Percentiles rank a stretch among this genome's conserved stretches.
Conservation (phyloP, 2,888 invertebrate genomes). For the Scelioninae gen. 2 region DNA sequence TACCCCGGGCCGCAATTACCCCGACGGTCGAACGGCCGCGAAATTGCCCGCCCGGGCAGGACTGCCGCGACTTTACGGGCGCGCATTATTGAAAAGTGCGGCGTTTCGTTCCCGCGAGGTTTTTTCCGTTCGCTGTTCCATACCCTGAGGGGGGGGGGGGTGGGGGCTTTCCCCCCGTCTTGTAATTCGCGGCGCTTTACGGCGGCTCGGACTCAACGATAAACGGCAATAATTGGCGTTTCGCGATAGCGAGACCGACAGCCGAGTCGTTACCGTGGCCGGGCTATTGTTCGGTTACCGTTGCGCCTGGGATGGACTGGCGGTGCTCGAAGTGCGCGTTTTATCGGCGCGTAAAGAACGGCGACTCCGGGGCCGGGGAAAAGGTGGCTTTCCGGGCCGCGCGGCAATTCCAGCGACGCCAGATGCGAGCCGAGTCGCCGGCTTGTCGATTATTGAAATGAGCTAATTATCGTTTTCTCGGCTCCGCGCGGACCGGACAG, state of each 20-base stretch:
- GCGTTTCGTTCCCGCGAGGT: conserved; percentile 7
- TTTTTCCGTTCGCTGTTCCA: conserved; percentile 25
- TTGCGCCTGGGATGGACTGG: conserved; percentile 60
- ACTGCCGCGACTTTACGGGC: conserved; percentile 14
- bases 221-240: conserved; percentile 59
- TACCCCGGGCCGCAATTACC: too few species aligned
- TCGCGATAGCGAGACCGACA: conserved; percentile 64
- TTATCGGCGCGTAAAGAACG: conserved; percentile 72
- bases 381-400: conserved; percentile 30
- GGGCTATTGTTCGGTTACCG: conserved; percentile 56
- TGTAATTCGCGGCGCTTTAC: conserved; percentile 67
- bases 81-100: conserved; percentile 42
- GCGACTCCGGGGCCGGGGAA: conserved; percentile 49
- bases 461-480: conserved; percentile 74
- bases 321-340: conserved; percentile 65
- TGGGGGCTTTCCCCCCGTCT: too few species aligned
- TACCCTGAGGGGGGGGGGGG: too few species aligned
- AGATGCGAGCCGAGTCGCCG: conserved; percentile 70
- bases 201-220: conserved; percentile 51
- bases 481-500: conserved; percentile 65
- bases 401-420: conserved; percentile 62
- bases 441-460: conserved; percentile 75
- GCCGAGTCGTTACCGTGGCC: conserved; percentile 64
- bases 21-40: too few species aligned
- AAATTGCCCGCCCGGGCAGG: conserved; percentile 27